A percentile compares a stretch with the other conserved stretches of the same genome.
Conservation (phyloP, 1,140 invertebrate species). For the Nasonia vitripennis region DNA sequence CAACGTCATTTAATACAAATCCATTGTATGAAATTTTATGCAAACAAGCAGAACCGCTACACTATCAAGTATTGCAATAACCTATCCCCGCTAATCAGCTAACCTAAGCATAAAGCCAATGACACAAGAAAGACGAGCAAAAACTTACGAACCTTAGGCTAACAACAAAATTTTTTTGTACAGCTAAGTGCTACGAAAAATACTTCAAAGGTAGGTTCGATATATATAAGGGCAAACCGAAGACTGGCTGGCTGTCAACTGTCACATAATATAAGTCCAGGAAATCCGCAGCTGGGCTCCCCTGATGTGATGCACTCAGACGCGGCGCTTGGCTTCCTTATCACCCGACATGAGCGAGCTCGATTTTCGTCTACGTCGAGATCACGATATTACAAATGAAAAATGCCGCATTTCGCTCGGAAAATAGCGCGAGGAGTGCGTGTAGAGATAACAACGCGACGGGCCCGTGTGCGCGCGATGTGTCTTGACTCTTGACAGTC, state of each 20-base stretch:
- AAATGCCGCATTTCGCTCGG: conserved; percentile 25
- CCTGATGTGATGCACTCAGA: not conserved
- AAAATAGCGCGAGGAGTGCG: no score
- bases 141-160: not conserved
- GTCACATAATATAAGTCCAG: conserved; percentile 37
- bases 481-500: not conserved
- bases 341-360: not conserved
- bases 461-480: no score
- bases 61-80: not conserved
- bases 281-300: not conserved
- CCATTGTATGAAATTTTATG: not conserved
- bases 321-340: not conserved
- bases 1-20: not conserved
- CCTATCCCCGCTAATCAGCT: not conserved
- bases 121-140: not conserved
- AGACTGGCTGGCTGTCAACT: conserved; percentile 28
- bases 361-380: conserved; percentile 9
- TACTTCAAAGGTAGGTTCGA: not conserved
- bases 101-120: not conserved
- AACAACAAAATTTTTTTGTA: not conserved
- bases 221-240: not conserved
- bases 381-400: conserved; percentile 2
- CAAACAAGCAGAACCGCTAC: not conserved
- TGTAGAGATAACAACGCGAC: no score
- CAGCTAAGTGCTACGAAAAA: not conserved